These are phyloP conservation scores for Arge pagana DNA, from an alignment of 2,888 invertebrate species.

Conservation along the genomic window DNA sequence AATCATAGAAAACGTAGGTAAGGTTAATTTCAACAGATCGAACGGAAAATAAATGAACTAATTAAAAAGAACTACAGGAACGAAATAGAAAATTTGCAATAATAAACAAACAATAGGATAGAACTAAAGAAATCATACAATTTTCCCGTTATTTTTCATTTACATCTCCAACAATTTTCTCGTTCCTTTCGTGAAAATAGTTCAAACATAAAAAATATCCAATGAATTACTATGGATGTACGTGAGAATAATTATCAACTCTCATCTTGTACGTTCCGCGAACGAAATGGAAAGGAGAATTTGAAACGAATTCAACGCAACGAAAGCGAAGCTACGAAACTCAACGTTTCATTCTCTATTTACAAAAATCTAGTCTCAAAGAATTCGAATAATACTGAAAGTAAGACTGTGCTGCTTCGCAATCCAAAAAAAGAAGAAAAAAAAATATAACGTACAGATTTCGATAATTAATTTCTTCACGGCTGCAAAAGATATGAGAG, in stretches of 20 bases:
- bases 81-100: conserved; percentile 23
- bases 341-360: too few relatives aligned
- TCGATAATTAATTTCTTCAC: conserved; percentile 13
- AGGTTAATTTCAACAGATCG: conserved; percentile 22
- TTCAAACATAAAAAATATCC: too few relatives aligned
- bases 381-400: too few relatives aligned
- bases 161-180: conserved; percentile 10
- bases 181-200: conserved; percentile 7
- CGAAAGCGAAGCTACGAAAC: too few relatives aligned
- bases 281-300: too few relatives aligned
- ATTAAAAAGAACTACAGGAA: conserved; percentile 20
- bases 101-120: conserved; percentile 26
- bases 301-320: too few relatives aligned
- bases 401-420: too few relatives aligned
- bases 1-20: conserved; percentile 37
- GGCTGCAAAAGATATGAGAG: conserved; percentile 23
- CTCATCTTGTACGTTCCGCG: too few relatives aligned
- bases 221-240: too few relatives aligned
- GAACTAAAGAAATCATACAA: conserved; percentile 26
- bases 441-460: conserved; percentile 22
- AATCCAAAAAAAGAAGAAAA: too few relatives aligned
- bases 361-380: too few relatives aligned
- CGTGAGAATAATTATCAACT: too few relatives aligned
- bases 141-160: conserved; percentile 16
- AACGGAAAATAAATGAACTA: conserved; percentile 13